Evolutionary conservation across 2,888 invertebrate species (phyloP).

Genomic region (Leptura quadrifasciata): DNA sequence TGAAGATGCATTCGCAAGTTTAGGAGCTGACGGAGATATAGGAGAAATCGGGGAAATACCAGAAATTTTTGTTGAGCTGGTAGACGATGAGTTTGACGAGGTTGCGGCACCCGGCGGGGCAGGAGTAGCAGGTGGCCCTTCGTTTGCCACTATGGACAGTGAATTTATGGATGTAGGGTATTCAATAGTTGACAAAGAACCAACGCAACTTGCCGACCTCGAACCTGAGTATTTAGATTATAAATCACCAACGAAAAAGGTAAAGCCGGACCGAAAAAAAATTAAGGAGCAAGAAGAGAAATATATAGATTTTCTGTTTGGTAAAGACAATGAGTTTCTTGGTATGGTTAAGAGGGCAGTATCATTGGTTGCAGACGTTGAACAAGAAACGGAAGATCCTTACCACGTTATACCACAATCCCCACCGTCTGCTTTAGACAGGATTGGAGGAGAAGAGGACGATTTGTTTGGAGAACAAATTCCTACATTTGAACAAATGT

Average conservation of each 20-base stretch:
- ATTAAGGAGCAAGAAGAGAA: constrained; percentile 5
- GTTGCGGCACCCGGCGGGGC: not conserved
- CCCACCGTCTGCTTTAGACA: not conserved
- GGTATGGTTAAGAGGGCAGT: constrained; percentile 40
- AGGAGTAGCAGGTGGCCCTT: not conserved
- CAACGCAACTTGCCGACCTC: not conserved
- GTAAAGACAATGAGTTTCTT: constrained; percentile 35
- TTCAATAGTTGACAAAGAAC: not conserved
- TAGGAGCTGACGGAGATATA: not conserved
- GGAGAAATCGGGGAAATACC: not conserved
- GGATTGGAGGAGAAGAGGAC: not conserved
- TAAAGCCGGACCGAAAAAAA: constrained; percentile 8
- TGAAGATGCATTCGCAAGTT: not conserved
- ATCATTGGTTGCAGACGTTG: constrained; percentile 31
- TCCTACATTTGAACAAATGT: not conserved
- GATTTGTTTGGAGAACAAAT: constrained; percentile 7
- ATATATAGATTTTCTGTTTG: constrained; percentile 45
- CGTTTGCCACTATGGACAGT: not conserved
- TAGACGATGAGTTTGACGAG: not conserved
- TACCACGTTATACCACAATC: constrained; percentile 11
- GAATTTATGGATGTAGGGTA: not conserved
- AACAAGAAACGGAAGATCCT: constrained; percentile 40
- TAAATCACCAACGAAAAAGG: not conserved
- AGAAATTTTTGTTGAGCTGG: not conserved
- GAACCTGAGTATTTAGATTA: constrained; percentile 2